Percentiles rank a stretch among this genome's conserved stretches.
Evolutionary conservation across 2,797 vertebrate genomes (phyloP).

Genomic region (Hypotaenidia okinawae): DNA sequence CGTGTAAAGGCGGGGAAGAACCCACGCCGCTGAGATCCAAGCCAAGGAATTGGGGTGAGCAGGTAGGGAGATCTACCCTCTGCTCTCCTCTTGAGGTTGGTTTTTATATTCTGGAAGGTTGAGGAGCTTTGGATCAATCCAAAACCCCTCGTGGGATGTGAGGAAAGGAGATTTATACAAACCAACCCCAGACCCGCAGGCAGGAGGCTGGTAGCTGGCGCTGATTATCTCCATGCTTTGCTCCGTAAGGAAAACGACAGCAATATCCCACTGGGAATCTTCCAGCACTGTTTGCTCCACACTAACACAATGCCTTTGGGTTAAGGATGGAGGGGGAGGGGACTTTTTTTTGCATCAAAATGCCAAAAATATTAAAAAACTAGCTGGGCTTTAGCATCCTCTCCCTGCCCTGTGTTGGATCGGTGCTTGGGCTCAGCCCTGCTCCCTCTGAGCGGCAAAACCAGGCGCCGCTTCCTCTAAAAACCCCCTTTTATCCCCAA

Average conservation of each 20-base stretch:
- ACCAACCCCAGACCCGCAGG: background rate
- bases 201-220: background rate
- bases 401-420: background rate
- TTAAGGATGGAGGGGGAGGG: too few relatives aligned
- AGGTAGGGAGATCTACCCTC: background rate
- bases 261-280: background rate
- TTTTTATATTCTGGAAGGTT: background rate
- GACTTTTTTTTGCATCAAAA: background rate
- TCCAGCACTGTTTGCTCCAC: background rate
- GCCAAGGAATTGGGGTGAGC: constrained; percentile 46
- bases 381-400: background rate
- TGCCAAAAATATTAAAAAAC: constrained; percentile 28
- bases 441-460: background rate
- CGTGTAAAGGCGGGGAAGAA: constrained; percentile 60
- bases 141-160: fast-evolving
- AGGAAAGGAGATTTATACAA: background rate
- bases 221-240: background rate
- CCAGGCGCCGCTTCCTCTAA: fast-evolving
- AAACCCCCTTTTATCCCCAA: background rate
- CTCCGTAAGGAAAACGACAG: background rate
- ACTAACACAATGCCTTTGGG: constrained; percentile 20
- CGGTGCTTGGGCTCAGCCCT: background rate
- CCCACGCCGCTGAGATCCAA: background rate
- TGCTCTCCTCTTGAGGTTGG: background rate
- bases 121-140: background rate